Percentiles rank a stretch among this genome's conserved stretches.
These are phyloP conservation scores for Andrena dorsata DNA, from an alignment of 2,888 invertebrate genomes.

Conservation along the genomic window DNA sequence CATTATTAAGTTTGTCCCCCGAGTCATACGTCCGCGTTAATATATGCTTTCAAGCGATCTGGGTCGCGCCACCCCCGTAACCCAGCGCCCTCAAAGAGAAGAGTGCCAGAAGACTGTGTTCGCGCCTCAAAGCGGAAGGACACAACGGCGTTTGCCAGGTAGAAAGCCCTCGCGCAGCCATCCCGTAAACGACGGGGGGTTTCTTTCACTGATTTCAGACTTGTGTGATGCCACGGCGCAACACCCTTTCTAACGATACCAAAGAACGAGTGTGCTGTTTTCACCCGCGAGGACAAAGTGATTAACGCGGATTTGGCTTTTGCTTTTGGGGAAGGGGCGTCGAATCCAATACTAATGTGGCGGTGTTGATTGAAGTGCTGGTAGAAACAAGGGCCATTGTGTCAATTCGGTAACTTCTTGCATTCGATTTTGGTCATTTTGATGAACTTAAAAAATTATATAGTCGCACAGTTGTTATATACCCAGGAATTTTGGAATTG, in stretches of 20 bases:
- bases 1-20: conserved; percentile 70
- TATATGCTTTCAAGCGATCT: conserved; percentile 61
- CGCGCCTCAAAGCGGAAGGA: conserved; percentile 17
- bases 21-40: conserved; percentile 64
- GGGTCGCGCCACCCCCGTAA: conserved; percentile 33
- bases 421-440: no score
- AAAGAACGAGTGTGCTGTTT: background rate
- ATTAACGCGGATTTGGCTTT: background rate
- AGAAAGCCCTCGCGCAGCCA: conserved; percentile 14
- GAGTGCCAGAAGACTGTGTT: conserved; percentile 19
- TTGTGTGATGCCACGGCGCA: background rate
- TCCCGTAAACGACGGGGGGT: background rate
- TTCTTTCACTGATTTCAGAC: conserved; percentile 18
- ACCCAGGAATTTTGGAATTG: no score
- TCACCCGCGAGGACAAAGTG: background rate
- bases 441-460: no score
- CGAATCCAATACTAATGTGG: no score
- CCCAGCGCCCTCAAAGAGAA: conserved; percentile 25
- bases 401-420: no score
- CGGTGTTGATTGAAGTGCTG: no score
- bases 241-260: background rate
- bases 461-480: no score
- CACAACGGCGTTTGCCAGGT: conserved; percentile 4
- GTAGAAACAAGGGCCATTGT: no score
- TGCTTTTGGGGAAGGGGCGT: no score